Conservation (phyloP, 2,113 vertebrate species). For the Phalacrocorax pelagicus region DNA sequence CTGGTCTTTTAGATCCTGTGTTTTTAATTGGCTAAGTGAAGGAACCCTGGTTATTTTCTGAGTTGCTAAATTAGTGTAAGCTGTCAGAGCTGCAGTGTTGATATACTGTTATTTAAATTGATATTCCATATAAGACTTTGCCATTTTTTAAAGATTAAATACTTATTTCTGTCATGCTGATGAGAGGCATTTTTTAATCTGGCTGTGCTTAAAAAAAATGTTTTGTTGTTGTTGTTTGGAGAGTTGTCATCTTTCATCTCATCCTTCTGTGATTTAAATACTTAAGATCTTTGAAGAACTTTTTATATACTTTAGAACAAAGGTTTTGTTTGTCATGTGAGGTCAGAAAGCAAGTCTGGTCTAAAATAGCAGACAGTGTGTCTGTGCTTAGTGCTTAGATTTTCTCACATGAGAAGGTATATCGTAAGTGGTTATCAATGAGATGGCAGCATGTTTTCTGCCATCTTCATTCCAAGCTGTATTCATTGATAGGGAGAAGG, state of each 20-base stretch:
- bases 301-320: not conserved
- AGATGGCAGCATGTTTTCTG: not conserved
- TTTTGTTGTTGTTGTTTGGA: not conserved
- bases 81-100: slow-evolving; percentile 10
- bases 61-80: slow-evolving; percentile 33
- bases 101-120: not conserved
- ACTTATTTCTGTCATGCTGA: not conserved
- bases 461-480: not conserved
- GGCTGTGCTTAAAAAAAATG: not conserved
- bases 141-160: not conserved
- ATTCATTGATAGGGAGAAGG: not conserved
- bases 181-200: not conserved
- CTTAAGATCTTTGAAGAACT: not conserved
- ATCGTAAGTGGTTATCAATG: not conserved
- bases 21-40: slow-evolving; percentile 60
- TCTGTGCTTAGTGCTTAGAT: not conserved
- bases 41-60: slow-evolving; percentile 61
- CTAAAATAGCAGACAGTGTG: not conserved
- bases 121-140: not conserved
- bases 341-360: not conserved
- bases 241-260: not conserved
- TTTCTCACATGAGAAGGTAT: not conserved
- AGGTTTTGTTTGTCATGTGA: not conserved
- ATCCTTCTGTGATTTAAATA: not conserved
- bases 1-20: slow-evolving; percentile 48